Evolutionary conservation across 2,888 invertebrate genomes (phyloP).

Genomic region (Drosophila buzzatii): DNA sequence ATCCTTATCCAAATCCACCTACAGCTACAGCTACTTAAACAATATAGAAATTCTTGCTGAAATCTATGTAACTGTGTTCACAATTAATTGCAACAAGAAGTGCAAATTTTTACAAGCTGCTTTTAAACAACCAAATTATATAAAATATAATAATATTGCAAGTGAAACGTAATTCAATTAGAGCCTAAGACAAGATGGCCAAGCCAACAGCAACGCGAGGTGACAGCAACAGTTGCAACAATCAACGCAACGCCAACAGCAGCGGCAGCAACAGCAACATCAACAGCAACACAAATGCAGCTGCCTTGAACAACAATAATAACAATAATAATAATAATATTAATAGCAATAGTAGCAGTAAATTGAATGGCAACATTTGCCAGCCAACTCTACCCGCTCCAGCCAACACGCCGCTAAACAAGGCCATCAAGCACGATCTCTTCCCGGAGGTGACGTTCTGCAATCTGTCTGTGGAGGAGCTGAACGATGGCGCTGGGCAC

Average conservation of each 20-base stretch:
- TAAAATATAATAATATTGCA: conserved; percentile 1
- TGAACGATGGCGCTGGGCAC: conserved; percentile 52
- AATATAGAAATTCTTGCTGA: conserved; percentile 53
- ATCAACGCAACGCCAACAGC: conserved; percentile 27
- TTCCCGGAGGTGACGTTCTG: conserved; percentile 85
- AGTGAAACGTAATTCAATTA: conserved; percentile 16
- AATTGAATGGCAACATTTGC: conserved; percentile 66
- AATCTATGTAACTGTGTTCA: conserved; percentile 68
- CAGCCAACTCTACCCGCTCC: conserved; percentile 60
- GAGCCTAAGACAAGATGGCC: conserved; percentile 57
- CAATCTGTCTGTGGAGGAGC: conserved; percentile 81
- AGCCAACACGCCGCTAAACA: conserved; percentile 74
- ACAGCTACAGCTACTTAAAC: conserved; percentile 32
- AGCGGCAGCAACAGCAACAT: conserved; percentile 19
- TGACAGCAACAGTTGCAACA: conserved; percentile 37
- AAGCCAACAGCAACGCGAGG: conserved; percentile 44
- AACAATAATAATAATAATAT: conserved; percentile 31
- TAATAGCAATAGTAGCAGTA: conserved; percentile 33
- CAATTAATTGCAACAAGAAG: conserved; percentile 56
- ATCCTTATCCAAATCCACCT: conserved; percentile 45
- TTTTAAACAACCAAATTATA: conserved; percentile 13
- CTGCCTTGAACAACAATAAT: conserved; percentile 34
- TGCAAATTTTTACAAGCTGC: conserved; percentile 60
- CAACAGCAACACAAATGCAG: conserved; percentile 18
- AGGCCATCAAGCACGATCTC: conserved; percentile 82